A percentile compares a stretch with the other conserved stretches of the same genome.
Evolutionary conservation across 2,797 vertebrate genomes (phyloP).

Genomic region (Pristis pectinata): DNA sequence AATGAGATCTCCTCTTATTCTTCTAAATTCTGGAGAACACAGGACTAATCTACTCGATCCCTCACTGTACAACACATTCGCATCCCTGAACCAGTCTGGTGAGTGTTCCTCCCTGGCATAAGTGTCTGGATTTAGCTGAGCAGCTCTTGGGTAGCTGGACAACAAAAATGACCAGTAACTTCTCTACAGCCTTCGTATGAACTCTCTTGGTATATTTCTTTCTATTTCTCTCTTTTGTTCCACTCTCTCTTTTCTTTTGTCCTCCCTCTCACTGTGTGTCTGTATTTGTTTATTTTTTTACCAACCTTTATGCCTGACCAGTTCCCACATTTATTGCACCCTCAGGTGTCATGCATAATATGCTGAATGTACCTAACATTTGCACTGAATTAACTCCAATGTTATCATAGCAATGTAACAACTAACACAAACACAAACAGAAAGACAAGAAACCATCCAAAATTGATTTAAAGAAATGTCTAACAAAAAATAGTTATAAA

Average conservation of each 20-base stretch:
- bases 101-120: no score
- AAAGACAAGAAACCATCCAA: neutral
- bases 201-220: neutral
- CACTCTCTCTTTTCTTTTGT: neutral
- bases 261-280: neutral
- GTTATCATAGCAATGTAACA: neutral
- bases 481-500: neutral
- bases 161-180: no score
- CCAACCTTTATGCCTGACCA: neutral
- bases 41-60: no score
- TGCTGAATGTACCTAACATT: neutral
- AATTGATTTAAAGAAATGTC: neutral
- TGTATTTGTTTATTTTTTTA: neutral
- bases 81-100: no score
- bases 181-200: neutral
- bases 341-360: neutral
- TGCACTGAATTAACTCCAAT: neutral
- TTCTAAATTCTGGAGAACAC: no score
- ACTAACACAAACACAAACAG: neutral
- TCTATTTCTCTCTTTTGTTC: neutral
- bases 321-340: neutral
- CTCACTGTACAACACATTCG: no score
- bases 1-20: no score
- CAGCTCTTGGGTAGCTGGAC: no score
- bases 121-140: no score